Base-by-base conservation (phyloP, 2,113 vertebrate species). In the Anser cygnoides region DNA sequence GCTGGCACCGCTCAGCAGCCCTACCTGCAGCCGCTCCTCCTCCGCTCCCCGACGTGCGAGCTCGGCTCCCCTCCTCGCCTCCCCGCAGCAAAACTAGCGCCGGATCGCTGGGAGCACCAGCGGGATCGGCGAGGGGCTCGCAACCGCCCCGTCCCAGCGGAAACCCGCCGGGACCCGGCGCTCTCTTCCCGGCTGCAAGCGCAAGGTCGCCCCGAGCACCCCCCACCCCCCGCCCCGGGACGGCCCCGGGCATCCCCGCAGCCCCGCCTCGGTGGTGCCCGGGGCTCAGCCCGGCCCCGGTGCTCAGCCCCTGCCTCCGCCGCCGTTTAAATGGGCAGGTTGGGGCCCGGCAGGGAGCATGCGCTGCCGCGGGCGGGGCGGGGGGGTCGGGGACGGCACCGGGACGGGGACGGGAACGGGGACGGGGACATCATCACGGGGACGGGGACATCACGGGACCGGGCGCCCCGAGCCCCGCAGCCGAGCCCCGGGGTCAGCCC, bases 291-390 rank as follows among this genome's bases (percentile, higher is more conserved):
- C 67, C 31, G 28, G 29, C 72, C 59, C 67, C 31, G 28, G 29
- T 67, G n/a, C 28, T 43, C 80, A n/a, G 44, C 63, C 78, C 67
- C 78, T 29, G 23, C 43, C 93, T 49, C 72, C 65, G 72, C 86
- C 39, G 93, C 77, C 73, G 86, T 72, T 92, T 41, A 90, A 92
- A 91, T 59, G 37, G 58, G 84, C 90, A 63, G 78, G 14, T 65
- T 46, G 52, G 59, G 65, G 89, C 46, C 90, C 70, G 76, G 58
- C 84, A 92, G 52, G 62, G 33, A 71, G 33, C 90, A 72, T 89
- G 93, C 87, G 80, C 74, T 62, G 43, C 84, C 37, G 46, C 71
- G 22, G 74, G 84, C 41, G 87, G 83, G 37, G 75, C 49, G 92
- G 80, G 80, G 13, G 52, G 71, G 33, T 50, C 14, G 41, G 31